These are phyloP conservation scores for Drosophila differens DNA, from an alignment of 2,888 invertebrate species.

Conservation along the genomic window DNA sequence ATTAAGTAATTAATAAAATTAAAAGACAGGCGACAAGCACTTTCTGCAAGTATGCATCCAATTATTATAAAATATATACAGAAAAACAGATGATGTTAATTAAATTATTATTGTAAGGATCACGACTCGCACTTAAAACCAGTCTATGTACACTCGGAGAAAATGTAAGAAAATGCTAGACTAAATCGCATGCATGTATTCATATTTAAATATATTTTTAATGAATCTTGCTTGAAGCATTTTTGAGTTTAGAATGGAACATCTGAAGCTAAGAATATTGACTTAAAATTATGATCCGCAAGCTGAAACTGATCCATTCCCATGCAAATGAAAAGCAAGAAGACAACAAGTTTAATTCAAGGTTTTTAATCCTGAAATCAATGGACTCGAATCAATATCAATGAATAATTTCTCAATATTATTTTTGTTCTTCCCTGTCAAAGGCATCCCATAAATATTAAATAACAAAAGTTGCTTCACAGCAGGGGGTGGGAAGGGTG, in stretches of 20 bases:
- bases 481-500: too few species aligned
- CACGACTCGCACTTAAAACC: background rate
- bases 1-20: background rate
- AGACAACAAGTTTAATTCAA: background rate
- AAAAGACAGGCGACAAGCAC: too few species aligned
- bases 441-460: background rate
- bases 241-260: background rate
- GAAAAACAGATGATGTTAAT: background rate
- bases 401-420: background rate
- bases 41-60: too few species aligned
- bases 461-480: background rate
- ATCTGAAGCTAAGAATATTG: background rate
- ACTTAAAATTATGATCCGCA: background rate
- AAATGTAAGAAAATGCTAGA: background rate
- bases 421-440: background rate
- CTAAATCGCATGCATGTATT: background rate
- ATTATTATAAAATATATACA: too few species aligned
- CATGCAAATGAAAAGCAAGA: background rate
- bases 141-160: background rate
- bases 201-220: background rate
- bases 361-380: background rate
- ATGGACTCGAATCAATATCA: background rate
- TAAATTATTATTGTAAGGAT: background rate
- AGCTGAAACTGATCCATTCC: background rate
- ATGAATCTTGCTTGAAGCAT: background rate